Conservation (phyloP, 2,113 vertebrate genomes). For the Triplophysa dalaica region DNA sequence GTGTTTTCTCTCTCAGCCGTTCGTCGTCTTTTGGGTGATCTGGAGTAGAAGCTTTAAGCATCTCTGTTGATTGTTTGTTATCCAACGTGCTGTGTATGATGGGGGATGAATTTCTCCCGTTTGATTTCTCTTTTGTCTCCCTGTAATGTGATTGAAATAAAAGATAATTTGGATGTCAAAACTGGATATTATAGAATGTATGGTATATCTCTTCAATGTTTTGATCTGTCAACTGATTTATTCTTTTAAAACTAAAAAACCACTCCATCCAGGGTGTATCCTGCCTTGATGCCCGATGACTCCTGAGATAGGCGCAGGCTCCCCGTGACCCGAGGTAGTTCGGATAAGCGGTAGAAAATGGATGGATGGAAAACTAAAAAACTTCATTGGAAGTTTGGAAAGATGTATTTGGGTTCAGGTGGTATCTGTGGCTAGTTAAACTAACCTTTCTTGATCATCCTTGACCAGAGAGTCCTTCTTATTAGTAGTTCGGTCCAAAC, state of each 20-base stretch:
- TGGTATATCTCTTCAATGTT: background rate
- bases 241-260: too few relatives aligned
- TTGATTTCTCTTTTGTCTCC: constrained; percentile 47
- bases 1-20: constrained; percentile 19
- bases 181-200: background rate
- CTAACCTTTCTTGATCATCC: constrained; percentile 49
- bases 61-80: constrained; percentile 41
- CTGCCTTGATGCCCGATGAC: too few relatives aligned
- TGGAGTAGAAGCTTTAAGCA: constrained; percentile 22
- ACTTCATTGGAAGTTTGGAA: too few relatives aligned
- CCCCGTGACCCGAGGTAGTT: too few relatives aligned
- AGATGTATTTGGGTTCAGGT: background rate
- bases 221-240: background rate
- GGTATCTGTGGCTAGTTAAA: background rate
- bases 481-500: constrained; percentile 9
- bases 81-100: constrained; percentile 12
- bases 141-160: constrained; percentile 35
- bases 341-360: too few relatives aligned
- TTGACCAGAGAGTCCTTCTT: constrained; percentile 43
- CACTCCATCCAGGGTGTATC: too few relatives aligned
- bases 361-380: too few relatives aligned
- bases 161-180: too few relatives aligned
- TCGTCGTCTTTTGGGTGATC: constrained; percentile 42
- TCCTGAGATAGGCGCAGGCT: too few relatives aligned
- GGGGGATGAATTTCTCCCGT: constrained; percentile 39